These are phyloP conservation scores for Hirundichthys speculiger DNA, from an alignment of 2,113 vertebrate species.

Conservation along the genomic window DNA sequence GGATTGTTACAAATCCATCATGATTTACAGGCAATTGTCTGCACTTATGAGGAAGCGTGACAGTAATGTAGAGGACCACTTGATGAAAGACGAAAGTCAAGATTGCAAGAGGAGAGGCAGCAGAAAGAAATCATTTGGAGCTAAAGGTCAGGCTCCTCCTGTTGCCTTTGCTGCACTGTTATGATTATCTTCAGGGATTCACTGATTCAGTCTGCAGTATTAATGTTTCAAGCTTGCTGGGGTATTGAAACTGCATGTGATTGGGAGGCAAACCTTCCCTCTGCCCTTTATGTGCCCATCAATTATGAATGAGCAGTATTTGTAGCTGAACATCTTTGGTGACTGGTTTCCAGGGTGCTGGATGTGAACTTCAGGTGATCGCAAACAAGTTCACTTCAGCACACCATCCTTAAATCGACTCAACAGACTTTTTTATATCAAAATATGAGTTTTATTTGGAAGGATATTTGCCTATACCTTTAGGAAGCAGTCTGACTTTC, in stretches of 20 bases:
- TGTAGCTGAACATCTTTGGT: slow-evolving; percentile 27
- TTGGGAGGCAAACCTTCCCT: slow-evolving; percentile 11
- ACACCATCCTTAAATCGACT: no score
- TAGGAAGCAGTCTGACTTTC: no score
- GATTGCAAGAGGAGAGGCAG: background rate
- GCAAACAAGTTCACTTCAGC: background rate
- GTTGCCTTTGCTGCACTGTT: background rate
- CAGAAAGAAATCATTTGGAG: slow-evolving; percentile 19
- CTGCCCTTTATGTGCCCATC: slow-evolving; percentile 55
- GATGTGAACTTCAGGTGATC: slow-evolving; percentile 1
- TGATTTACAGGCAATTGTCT: background rate
- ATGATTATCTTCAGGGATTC: slow-evolving; percentile 17
- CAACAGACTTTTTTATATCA: no score
- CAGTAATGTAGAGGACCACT: slow-evolving; percentile 7
- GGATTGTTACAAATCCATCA: slow-evolving; percentile 5
- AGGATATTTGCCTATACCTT: no score
- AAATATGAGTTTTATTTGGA: no score
- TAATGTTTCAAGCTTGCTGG: slow-evolving; percentile 13
- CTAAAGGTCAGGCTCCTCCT: slow-evolving; percentile 37
- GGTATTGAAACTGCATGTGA: slow-evolving; percentile 23
- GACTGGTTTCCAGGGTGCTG: slow-evolving; percentile 4
- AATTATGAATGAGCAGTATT: slow-evolving; percentile 61
- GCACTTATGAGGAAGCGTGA: slow-evolving; percentile 8
- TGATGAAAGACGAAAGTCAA: slow-evolving; percentile 13
- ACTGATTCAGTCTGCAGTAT: background rate